These are phyloP conservation scores for Serilophus lunatus DNA, from an alignment of 2,113 vertebrate species.

Conservation along the genomic window DNA sequence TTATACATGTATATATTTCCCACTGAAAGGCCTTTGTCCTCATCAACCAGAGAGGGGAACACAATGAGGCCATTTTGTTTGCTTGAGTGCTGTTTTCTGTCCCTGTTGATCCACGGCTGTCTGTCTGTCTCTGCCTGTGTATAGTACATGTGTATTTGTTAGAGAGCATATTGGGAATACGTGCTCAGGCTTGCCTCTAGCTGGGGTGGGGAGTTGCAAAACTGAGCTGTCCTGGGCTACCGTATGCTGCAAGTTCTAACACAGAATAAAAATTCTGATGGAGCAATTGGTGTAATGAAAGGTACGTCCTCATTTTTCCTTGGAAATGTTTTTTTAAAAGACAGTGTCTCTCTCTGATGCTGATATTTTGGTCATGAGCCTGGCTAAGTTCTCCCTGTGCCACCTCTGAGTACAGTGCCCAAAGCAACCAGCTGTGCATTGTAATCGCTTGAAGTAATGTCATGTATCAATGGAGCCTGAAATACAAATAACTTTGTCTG, in stretches of 20 bases:
- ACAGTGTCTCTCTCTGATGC: background rate
- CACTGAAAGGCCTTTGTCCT: background rate
- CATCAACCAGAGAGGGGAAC: background rate
- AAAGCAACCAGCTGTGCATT: background rate
- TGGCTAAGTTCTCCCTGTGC: background rate
- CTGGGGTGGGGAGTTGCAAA: background rate
- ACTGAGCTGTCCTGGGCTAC: background rate
- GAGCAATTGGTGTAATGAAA: background rate
- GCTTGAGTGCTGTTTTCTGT: background rate
- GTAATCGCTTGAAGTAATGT: background rate
- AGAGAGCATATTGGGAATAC: accelerated
- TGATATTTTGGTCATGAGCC: background rate
- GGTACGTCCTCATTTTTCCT: background rate
- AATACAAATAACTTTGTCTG: background rate
- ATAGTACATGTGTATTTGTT: accelerated
- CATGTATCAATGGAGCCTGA: background rate
- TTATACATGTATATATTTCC: background rate
- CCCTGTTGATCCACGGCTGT: background rate
- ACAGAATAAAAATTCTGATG: background rate
- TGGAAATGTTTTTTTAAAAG: background rate
- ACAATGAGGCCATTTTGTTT: background rate
- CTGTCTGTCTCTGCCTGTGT: accelerated
- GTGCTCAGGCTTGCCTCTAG: background rate
- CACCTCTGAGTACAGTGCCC: background rate
- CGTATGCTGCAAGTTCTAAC: background rate